Conservation (phyloP, 2,113 vertebrate species). For the Cryptotis parvus region DNA sequence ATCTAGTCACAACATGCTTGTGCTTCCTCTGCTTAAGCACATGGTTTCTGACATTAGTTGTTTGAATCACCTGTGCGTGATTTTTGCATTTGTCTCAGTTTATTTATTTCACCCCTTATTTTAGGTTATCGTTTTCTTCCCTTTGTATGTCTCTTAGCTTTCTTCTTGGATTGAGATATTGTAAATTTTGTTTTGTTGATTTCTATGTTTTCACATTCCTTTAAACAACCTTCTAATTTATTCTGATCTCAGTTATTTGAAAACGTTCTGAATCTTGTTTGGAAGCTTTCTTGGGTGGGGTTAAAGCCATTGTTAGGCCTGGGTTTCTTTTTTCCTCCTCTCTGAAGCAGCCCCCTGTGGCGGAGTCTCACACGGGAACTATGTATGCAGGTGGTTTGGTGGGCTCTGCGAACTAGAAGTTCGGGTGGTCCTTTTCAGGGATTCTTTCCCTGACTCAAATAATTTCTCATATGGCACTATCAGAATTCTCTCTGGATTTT, state of each 20-base stretch:
- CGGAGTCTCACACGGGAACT: background rate
- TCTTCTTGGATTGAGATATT: conserved; percentile 13
- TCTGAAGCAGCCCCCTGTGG: background rate
- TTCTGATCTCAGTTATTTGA: conserved; percentile 26
- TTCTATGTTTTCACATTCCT: conserved; percentile 26
- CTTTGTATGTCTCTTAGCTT: background rate
- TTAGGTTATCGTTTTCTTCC: conserved; percentile 24
- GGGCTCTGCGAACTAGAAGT: no score
- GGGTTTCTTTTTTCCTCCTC: background rate
- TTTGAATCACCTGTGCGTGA: background rate
- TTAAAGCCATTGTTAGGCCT: background rate
- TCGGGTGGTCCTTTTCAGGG: background rate
- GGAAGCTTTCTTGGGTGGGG: conserved; percentile 31
- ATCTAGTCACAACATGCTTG: background rate
- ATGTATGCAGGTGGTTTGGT: background rate
- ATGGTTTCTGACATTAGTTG: background rate
- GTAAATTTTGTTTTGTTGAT: conserved; percentile 47
- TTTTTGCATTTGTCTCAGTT: conserved; percentile 25
- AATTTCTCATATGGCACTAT: background rate
- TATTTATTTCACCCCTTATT: conserved; percentile 20
- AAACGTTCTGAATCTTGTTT: conserved; percentile 13
- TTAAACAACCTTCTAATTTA: conserved; percentile 42
- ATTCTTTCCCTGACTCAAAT: background rate
- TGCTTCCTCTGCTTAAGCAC: conserved; percentile 30
- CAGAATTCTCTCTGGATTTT: background rate